Conservation (phyloP, 2,888 invertebrate species). For the Calameuta idolon region DNA sequence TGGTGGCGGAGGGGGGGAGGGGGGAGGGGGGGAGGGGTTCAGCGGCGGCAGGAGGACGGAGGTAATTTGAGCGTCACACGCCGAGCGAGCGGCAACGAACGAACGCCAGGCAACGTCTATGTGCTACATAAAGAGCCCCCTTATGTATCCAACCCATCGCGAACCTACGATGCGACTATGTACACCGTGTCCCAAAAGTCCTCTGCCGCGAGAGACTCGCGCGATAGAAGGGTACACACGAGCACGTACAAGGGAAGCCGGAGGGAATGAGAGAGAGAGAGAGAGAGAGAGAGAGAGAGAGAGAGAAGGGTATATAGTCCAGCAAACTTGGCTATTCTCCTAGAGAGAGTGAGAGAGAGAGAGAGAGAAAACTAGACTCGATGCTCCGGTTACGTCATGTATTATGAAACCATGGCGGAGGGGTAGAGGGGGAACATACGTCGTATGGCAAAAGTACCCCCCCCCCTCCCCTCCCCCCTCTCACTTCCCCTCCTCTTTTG, state of each 20-base stretch:
- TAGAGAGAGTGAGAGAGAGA: not conserved
- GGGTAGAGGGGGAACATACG: not conserved
- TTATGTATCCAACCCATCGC: conserved; percentile 64
- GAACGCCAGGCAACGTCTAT: conserved; percentile 60
- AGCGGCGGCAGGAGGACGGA: conserved; percentile 58
- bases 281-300: conserved; percentile 17
- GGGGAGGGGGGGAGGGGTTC: conserved; percentile 23
- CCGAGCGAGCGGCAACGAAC: conserved; percentile 63
- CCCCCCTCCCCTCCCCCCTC: not conserved
- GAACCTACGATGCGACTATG: conserved; percentile 56
- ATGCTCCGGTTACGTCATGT: not conserved
- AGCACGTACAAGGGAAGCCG: not conserved
- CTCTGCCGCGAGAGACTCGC: conserved; percentile 29
- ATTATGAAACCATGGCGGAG: not conserved
- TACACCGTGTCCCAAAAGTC: conserved; percentile 56
- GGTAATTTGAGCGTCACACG: conserved; percentile 67
- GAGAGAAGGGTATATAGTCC: not conserved
- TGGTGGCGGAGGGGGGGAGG: conserved; percentile 18
- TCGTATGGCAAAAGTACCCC: not conserved
- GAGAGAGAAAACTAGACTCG: not conserved
- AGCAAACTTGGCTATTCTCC: not conserved
- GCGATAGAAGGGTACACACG: not conserved
- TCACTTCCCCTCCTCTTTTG: not conserved
- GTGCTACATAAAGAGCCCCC: conserved; percentile 65
- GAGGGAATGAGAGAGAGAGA: conserved; percentile 17